Base-by-base conservation (phyloP, 2,888 invertebrate species). In the Antheraea yamamai region DNA sequence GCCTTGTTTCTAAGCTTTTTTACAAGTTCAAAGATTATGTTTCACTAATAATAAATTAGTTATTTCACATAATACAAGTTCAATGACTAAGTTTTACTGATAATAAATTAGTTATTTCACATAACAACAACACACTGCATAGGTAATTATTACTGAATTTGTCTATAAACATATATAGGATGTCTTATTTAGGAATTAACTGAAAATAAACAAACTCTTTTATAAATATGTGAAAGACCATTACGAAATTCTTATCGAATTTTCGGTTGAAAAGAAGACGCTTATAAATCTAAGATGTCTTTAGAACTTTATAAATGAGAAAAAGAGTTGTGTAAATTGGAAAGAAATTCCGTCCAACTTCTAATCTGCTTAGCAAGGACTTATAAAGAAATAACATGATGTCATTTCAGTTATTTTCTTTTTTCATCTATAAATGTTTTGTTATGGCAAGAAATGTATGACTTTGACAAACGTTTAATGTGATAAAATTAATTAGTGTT, bases 241-340 rank as follows among this genome's bases (percentile, higher is more conserved):
- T 70, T 39, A 70, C 39, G 39, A 70, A 39, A n/a, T 20, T 70
- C 39, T 35, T 70, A 70, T 70, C 39, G 20, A 35, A 70, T 39
- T 70, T n/a, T 26, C 16, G n/a, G 12, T 70, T 70, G 10, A 70
- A 70, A 70, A 39, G 39, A 39, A 70, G 16, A 26, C 35, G 30
- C n/a, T 39, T 39, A n/a, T 70, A 68, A 18, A 61, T 61, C 61
- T 61, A 61, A 61, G 20, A 39, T 20, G 10, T 70, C 70, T 39
- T 70, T 39, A 70, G 70, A 70, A 30, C 14, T 66, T 16, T 66
- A 39, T 55, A 75, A 75, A 73, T 66, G 72, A 64, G n/a, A 39
- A 64, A 73, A 75, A 75, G 75, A 75, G 73, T 75, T 75, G 66
- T 30, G 51, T 20, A 66, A 75, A 75, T 75, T 73, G 72, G 47